Conservation (phyloP, 1,140 invertebrate genomes). For the Polypedilum vanderplanki region DNA sequence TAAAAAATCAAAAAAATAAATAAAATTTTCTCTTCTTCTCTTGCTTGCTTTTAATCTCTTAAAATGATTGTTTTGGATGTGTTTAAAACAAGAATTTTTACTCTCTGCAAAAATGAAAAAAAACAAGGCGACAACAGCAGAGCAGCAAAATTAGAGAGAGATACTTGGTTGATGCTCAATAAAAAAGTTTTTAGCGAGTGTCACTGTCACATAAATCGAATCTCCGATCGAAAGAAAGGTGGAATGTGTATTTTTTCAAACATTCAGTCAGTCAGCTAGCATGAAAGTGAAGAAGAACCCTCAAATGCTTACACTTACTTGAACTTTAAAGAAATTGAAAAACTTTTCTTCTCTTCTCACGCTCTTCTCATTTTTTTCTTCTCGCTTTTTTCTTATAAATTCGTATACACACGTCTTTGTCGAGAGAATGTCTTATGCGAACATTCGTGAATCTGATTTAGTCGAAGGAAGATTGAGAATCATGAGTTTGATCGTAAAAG, state of each 20-base stretch:
- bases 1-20: no score
- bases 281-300: neutral
- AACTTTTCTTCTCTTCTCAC: neutral
- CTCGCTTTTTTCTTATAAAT: no score
- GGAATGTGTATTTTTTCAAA: neutral
- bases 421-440: no score
- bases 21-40: no score
- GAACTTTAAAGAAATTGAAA: neutral
- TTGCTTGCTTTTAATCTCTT: no score
- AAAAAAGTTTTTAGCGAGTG: neutral
- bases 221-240: neutral
- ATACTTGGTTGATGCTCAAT: no score
- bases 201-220: conserved; percentile 11
- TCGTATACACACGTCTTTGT: no score
- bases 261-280: neutral
- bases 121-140: no score
- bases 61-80: no score
- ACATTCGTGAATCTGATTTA: neutral
- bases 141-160: no score
- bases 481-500: conserved; percentile 12
- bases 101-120: no score
- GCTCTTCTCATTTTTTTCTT: neutral
- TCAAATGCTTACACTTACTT: neutral
- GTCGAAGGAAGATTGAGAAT: conserved; percentile 17
- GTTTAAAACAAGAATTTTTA: no score